Conservation (phyloP, 2,113 vertebrate genomes). For the Vulpes ferrilata region DNA sequence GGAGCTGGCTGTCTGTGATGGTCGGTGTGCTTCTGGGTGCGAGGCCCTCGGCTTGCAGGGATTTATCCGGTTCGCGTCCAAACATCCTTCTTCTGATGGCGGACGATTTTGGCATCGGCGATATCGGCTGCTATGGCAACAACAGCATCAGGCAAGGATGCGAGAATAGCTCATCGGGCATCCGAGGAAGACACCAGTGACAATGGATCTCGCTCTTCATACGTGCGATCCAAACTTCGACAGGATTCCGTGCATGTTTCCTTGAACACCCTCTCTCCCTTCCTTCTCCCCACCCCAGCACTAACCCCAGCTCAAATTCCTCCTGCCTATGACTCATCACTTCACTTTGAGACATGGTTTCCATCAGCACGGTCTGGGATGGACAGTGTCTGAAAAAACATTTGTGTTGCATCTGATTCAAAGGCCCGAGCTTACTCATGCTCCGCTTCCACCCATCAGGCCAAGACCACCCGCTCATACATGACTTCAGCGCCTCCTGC, state of each 20-base stretch:
- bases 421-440: fast-evolving
- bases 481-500: background rate
- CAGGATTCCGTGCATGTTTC: background rate
- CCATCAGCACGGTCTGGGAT: too few relatives aligned
- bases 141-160: constrained; percentile 90
- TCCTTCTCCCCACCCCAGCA: fast-evolving
- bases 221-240: fast-evolving
- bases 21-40: constrained; percentile 62
- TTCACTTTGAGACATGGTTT: background rate
- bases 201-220: fast-evolving
- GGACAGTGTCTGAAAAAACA: background rate
- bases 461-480: fast-evolving
- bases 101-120: constrained; percentile 96
- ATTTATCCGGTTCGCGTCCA: constrained; percentile 80
- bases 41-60: background rate
- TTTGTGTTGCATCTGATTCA: background rate
- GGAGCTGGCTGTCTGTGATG: background rate
- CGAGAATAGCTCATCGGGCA: fast-evolving
- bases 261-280: background rate
- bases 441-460: background rate
- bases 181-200: fast-evolving
- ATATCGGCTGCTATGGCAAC: constrained; percentile 96
- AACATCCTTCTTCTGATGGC: constrained; percentile 94
- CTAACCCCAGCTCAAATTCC: background rate
- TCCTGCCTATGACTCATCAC: fast-evolving